Base-by-base conservation (phyloP, 2,888 invertebrate genomes). In the Oxytorus armatus region DNA sequence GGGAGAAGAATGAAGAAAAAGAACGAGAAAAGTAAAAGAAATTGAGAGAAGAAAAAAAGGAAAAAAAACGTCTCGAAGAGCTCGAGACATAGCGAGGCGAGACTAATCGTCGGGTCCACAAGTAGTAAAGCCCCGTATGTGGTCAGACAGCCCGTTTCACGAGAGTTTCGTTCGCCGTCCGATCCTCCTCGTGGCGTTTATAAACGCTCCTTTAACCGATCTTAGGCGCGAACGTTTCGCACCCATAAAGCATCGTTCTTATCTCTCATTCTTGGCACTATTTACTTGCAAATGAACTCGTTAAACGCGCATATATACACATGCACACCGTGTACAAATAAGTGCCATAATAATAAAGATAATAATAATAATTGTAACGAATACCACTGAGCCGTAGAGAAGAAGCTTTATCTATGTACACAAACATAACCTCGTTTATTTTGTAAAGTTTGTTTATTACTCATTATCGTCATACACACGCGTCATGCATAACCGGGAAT, bases 371-470 rank as follows among this genome's bases (percentile, higher is more conserved):
- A 79, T 55, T 39, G 44, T 18, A 55, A 80, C 39, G 55, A n/a
- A n/a, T n/a, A n/a, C 36, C 36, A 80, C 55, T 11, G 53, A 29
- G 57, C 8, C 3, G 33, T 4, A 33, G 33, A 23, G 33, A 69
- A 14, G 29, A 29, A 55, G 65, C 55, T 33, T 39, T 33, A 63
- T 65, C 59, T 55, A 25, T 51, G 57, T 18, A 73, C 29, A 29
- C 57, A 65, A 23, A 21, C n/a, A n/a, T n/a, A n/a, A n/a, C n/a
- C n/a, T 66, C 66, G 69, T 74, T 81, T 77, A 39, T 81, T 81
- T 81, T 81, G 47, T 39, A 25, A 44, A 79, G 29, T 10, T 10
- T 73, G 73, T 73, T 61, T 55, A 72, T 72, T 25, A 0, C 18
- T 0, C 14, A 42, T 18, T 2, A 25, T 55, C 10, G 33, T n/a